A percentile compares a stretch with the other conserved stretches of the same genome.
These are phyloP conservation scores for Monarcha castaneiventris DNA, from an alignment of 2,113 vertebrate genomes.

Conservation along the genomic window DNA sequence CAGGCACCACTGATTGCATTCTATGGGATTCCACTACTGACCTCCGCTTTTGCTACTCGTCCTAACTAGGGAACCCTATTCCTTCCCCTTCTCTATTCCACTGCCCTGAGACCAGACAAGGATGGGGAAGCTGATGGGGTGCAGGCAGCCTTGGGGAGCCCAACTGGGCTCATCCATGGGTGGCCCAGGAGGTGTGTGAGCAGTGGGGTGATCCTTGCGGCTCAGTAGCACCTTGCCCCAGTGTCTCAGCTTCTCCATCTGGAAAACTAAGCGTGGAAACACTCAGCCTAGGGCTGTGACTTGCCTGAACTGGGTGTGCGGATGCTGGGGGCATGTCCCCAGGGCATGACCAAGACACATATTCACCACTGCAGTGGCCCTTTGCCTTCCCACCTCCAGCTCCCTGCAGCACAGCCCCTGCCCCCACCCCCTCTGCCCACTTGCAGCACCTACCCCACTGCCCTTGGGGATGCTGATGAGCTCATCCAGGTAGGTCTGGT, in stretches of 20 bases:
- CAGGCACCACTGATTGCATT: neutral
- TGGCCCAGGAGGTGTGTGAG: neutral
- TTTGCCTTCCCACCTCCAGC: neutral
- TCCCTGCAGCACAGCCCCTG: neutral
- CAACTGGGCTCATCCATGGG: neutral
- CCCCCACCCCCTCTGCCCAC: accelerated
- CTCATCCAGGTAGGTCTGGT: slow-evolving; percentile 11
- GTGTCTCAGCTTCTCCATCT: neutral
- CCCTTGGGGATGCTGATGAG: slow-evolving; percentile 44
- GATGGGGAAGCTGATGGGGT: no score
- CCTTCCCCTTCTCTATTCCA: neutral
- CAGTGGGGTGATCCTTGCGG: accelerated
- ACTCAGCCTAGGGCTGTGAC: neutral
- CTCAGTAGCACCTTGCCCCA: neutral
- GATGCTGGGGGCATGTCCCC: neutral
- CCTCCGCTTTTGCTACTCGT: neutral
- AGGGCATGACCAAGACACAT: neutral
- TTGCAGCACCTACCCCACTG: neutral
- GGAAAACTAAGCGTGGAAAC: neutral
- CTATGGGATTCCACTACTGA: accelerated
- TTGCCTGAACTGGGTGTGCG: neutral
- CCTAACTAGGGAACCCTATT: neutral
- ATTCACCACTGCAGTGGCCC: no score
- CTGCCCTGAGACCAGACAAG: accelerated
- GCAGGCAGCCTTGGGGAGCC: neutral